Evolutionary conservation across 2,113 vertebrate genomes (phyloP), one percentile per base, ranked within the genome.

Genomic region (Engystomops pustulosus): DNA sequence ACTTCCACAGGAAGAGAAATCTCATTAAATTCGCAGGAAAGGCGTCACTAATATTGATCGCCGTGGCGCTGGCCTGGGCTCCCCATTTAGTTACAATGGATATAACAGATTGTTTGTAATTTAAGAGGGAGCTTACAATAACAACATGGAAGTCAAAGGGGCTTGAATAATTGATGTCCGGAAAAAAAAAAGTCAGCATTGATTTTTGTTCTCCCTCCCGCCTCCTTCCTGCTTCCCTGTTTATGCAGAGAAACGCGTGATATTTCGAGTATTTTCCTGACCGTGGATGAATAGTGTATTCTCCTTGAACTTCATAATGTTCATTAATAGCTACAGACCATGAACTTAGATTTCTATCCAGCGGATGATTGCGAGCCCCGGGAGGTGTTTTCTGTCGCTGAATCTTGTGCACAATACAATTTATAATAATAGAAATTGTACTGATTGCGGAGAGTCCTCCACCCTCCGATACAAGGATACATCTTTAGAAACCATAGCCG

Each of bases 71-170:
- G 62, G 71, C 17, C 23, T 32, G 7, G 75, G 53, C 83, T 85
- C 65, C 60, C 51, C 62, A 47, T 85, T 70, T 85, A 85, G 62
- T 69, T 20, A 41, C 14, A 84, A 85, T 78, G 62, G 62, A 55
- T 79, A 51, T 70, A 79, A 45, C 65, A 70, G 83, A 85, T 79
- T 78, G 74, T 78, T 84, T 79, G 83, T 85, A 58, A 85, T 85
- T 79, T 85, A 79, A 69, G 65, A 78, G 83, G 62, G 69, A 32
- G 17, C 83, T 58, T 45, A 58, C 74, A 79, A 85, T 79, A 85
- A 85, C 45, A 78, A 70, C 75, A 58, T 67, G 45, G 32, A 70
- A 44, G 72, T 78, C 74, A 53, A n/a, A 36, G 60, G 62, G 41
- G 15, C 25, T 23, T 78, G 62, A 84, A 84, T 78, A 84, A 84